A percentile compares a stretch with the other conserved stretches of the same genome.
Conservation (phyloP, 1,140 invertebrate genomes). For the Drosophila ananassae region DNA sequence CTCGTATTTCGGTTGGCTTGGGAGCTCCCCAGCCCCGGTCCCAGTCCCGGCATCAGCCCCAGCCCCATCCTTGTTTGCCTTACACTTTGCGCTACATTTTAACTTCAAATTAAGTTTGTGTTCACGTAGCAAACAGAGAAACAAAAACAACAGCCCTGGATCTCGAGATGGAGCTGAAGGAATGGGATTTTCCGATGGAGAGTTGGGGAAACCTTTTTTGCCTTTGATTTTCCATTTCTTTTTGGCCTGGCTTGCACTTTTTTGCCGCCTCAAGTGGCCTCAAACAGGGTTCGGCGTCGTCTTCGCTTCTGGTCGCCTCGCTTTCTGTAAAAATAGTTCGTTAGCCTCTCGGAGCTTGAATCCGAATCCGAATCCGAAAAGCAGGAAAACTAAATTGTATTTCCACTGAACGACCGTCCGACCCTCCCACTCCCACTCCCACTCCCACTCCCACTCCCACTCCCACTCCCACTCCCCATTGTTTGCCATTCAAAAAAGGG, state of each 20-base stretch:
- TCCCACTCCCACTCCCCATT: not conserved
- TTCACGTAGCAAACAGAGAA: constrained; percentile 77
- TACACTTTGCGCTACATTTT: constrained; percentile 74
- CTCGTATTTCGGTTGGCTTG: constrained; percentile 11
- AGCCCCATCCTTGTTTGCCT: constrained; percentile 16
- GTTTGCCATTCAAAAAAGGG: constrained; percentile 51
- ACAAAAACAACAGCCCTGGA: constrained; percentile 38
- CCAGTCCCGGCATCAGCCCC: too few species aligned
- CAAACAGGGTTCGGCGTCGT: constrained; percentile 40
- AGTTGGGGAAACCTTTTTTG: constrained; percentile 53
- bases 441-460: not conserved
- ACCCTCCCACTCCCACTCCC: not conserved
- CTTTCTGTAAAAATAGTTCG: constrained; percentile 78
- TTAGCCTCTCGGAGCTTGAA: constrained; percentile 61
- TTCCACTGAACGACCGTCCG: constrained; percentile 4
- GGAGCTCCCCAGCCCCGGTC: not conserved
- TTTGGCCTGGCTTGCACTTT: constrained; percentile 76
- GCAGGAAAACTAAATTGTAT: constrained; percentile 70
- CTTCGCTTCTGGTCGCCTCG: constrained; percentile 19
- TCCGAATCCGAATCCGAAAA: constrained; percentile 17
- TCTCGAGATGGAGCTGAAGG: not conserved
- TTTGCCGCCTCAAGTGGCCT: constrained; percentile 47
- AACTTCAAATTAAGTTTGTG: constrained; percentile 82
- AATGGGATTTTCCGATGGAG: not conserved
- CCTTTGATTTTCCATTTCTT: constrained; percentile 61